These are phyloP conservation scores for Pangasius mekongensis DNA, from an alignment of 2,797 vertebrate genomes.

Conservation along the genomic window DNA sequence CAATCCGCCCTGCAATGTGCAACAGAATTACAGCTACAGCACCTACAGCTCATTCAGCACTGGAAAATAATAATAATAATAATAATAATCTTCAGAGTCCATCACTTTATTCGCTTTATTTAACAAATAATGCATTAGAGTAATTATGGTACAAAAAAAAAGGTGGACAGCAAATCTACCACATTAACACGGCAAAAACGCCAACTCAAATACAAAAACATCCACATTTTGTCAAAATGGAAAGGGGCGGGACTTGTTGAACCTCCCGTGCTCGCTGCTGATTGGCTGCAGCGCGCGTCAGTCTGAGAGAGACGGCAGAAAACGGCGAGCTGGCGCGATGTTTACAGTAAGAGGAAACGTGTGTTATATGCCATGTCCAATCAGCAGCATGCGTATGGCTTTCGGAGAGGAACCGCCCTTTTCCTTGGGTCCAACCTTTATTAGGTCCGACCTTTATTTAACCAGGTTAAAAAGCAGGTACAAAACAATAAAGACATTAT, in stretches of 20 bases:
- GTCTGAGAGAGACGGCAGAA: neutral
- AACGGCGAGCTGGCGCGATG: neutral
- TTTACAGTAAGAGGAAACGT: neutral
- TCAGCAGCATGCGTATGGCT: neutral
- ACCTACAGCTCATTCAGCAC: neutral
- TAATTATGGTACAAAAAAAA: neutral
- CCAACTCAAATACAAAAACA: neutral
- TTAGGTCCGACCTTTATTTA: too few relatives aligned
- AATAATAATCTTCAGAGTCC: neutral
- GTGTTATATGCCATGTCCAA: neutral
- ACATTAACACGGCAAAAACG: neutral
- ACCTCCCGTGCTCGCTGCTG: neutral
- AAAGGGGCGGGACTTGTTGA: neutral
- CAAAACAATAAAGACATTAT: too few relatives aligned
- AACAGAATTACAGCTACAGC: neutral
- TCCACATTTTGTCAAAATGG: neutral
- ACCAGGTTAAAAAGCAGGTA: too few relatives aligned
- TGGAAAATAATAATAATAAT: neutral
- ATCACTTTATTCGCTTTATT: neutral
- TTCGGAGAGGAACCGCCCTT: neutral
- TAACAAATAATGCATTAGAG: neutral
- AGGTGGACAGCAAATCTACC: neutral
- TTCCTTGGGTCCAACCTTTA: too few relatives aligned
- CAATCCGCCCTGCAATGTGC: neutral
- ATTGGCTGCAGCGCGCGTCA: neutral